Evolutionary conservation across 2,888 invertebrate genomes (phyloP).

Genomic region (Eristalis pertinax): DNA sequence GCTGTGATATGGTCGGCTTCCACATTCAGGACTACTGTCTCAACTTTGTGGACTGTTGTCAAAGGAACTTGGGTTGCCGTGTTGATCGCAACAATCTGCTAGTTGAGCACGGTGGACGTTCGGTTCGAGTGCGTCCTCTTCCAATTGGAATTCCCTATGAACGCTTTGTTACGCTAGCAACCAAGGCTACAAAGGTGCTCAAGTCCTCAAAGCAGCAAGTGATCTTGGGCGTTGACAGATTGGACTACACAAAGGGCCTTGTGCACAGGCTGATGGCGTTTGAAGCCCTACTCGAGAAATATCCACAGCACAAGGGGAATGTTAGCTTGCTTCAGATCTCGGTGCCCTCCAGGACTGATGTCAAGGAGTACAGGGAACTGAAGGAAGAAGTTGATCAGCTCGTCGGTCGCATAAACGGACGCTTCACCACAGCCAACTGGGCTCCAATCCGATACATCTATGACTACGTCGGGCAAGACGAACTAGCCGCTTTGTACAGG

Average conservation of each 20-base stretch:
- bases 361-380: conserved; percentile 93
- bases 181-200: conserved; percentile 86
- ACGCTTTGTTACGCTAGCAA: conserved; percentile 90
- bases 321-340: conserved; percentile 91
- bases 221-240: conserved; percentile 92
- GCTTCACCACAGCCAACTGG: conserved; percentile 95
- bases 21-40: conserved; percentile 95
- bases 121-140: conserved; percentile 90
- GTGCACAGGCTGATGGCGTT: conserved; percentile 92
- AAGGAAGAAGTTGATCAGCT: conserved; percentile 95
- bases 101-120: conserved; percentile 93
- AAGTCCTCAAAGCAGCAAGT: conserved; percentile 88
- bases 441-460: conserved; percentile 94
- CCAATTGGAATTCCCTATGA: conserved; percentile 96
- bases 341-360: conserved; percentile 94
- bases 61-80: conserved; percentile 92
- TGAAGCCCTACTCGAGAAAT: conserved; percentile 89
- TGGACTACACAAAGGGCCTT: conserved; percentile 95
- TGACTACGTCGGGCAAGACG: conserved; percentile 93
- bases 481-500: conserved; percentile 92
- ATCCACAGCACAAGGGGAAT: conserved; percentile 93
- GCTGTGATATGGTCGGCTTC: conserved; percentile 96
- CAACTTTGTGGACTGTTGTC: conserved; percentile 95
- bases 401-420: conserved; percentile 92
- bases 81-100: conserved; percentile 93